These are phyloP conservation scores for Thripadectes ignobilis DNA, from an alignment of 2,797 vertebrate species.

Conservation along the genomic window DNA sequence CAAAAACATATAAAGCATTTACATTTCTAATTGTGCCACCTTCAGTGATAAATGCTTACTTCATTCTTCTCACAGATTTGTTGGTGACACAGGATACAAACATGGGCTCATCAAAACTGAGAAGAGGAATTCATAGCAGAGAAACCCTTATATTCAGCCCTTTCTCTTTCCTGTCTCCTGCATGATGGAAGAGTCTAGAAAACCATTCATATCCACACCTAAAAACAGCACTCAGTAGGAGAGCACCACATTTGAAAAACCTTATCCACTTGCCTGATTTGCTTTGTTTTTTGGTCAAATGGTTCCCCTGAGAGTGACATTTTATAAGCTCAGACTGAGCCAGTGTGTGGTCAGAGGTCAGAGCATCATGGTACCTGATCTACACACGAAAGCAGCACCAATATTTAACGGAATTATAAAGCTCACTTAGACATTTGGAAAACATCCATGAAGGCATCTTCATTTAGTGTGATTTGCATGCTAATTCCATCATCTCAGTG, in stretches of 20 bases:
- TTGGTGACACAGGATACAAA: background rate
- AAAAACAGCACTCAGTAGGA: background rate
- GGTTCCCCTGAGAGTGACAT: background rate
- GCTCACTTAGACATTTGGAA: background rate
- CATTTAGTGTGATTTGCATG: conserved; percentile 5
- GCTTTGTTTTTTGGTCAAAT: background rate
- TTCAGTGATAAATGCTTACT: background rate
- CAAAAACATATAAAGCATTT: background rate
- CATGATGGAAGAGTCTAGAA: rapidly evolving
- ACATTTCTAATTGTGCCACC: background rate
- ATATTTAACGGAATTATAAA: background rate
- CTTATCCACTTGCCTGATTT: background rate
- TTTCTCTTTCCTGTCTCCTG: background rate
- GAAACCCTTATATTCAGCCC: background rate
- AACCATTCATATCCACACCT: background rate
- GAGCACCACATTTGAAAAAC: background rate
- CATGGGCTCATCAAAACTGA: background rate
- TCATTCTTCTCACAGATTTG: background rate
- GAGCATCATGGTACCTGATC: background rate
- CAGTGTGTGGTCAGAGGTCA: background rate
- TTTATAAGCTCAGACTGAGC: background rate
- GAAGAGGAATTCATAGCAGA: background rate
- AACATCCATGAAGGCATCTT: background rate
- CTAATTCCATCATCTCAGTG: conserved; percentile 1
- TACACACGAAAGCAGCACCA: background rate